Evolutionary conservation across 2,797 vertebrate genomes (phyloP).

Genomic region (Paedocypris micromegethes): DNA sequence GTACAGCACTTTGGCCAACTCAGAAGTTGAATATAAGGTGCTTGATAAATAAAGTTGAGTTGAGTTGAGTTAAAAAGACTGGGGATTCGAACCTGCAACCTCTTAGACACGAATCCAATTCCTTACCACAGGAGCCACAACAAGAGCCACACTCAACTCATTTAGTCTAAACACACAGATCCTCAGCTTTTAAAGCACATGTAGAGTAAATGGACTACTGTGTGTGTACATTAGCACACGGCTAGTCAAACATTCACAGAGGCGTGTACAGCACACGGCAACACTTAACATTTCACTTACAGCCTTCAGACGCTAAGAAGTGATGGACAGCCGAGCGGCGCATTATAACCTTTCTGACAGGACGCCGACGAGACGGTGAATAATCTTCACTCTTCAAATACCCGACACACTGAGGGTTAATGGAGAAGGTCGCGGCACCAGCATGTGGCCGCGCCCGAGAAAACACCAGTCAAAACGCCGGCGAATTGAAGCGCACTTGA

Average conservation of each 20-base stretch:
- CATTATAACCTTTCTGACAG: conserved; percentile 45
- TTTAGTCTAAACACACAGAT: conserved; percentile 1
- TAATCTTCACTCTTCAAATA: conserved; percentile 71
- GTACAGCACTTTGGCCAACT: too few relatives aligned
- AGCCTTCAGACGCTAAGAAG: conserved; percentile 8
- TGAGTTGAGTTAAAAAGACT: too few relatives aligned
- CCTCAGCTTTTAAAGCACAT: conserved; percentile 39
- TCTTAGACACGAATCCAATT: too few relatives aligned
- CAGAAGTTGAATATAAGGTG: too few relatives aligned
- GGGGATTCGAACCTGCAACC: too few relatives aligned
- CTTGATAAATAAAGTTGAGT: too few relatives aligned
- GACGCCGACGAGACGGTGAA: conserved; percentile 47
- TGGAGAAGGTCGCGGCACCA: conserved; percentile 74
- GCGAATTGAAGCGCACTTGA: too few relatives aligned
- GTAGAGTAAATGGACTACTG: conserved; percentile 35
- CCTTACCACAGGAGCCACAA: too few relatives aligned
- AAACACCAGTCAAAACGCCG: conserved; percentile 65
- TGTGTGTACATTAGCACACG: conserved; percentile 20
- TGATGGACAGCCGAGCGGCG: conserved; percentile 5
- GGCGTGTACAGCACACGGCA: conserved; percentile 4
- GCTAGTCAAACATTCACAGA: conserved; percentile 32
- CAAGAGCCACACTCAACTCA: too few relatives aligned
- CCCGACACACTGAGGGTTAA: conserved; percentile 72
- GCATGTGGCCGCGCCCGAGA: conserved; percentile 65
- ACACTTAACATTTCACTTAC: conserved; percentile 3